These are phyloP conservation scores for Larimichthys polyactis DNA, from an alignment of 2,113 vertebrate species.

Conservation along the genomic window DNA sequence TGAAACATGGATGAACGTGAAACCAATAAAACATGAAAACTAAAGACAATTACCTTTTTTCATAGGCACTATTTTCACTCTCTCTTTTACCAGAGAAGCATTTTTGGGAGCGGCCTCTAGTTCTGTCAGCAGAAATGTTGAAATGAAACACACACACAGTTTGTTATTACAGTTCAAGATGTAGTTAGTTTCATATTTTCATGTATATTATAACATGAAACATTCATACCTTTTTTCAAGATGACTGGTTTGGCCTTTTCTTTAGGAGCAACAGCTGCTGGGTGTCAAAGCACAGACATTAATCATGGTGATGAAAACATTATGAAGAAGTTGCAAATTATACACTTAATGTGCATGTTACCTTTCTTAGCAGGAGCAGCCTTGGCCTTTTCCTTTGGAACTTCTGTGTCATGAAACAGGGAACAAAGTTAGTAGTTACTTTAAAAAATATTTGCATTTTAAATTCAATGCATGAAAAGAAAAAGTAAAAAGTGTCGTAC, in stretches of 20 bases:
- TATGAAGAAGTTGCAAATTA: neutral
- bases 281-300: constrained; percentile 9
- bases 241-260: constrained; percentile 56
- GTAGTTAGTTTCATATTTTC: neutral
- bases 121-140: constrained; percentile 35
- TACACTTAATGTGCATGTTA: neutral
- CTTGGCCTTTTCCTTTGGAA: constrained; percentile 59
- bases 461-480: neutral
- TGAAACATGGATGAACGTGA: neutral
- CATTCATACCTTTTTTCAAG: constrained; percentile 35
- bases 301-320: constrained; percentile 8
- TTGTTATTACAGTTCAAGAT: neutral
- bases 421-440: neutral
- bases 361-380: constrained; percentile 57
- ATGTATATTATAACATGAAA: neutral
- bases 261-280: constrained; percentile 58
- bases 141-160: neutral
- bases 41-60: constrained; percentile 57
- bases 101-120: constrained; percentile 45
- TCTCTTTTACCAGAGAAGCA: constrained; percentile 53
- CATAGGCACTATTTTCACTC: constrained; percentile 62
- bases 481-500: constrained; percentile 5
- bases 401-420: constrained; percentile 42
- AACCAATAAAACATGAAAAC: neutral
- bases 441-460: neutral